Base-by-base conservation (phyloP, 2,797 vertebrate genomes). In the Microctenopoma steveboyesi region DNA sequence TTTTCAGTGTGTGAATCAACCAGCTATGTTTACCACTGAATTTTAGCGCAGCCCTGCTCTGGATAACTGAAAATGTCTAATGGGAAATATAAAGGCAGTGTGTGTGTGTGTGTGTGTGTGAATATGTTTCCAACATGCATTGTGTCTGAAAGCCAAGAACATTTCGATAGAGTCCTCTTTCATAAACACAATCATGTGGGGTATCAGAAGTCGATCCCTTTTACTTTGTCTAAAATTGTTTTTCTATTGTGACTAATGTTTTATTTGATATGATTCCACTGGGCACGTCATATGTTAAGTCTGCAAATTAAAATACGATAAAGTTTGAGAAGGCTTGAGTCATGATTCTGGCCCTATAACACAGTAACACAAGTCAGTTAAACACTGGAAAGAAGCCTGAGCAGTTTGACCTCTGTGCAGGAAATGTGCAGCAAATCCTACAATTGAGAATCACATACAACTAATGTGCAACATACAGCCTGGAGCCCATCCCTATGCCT, bases 361-460 rank as follows among this genome's bases (percentile, higher is more conserved):
- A 72, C 71, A 79, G 45, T 57, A 59, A 71, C 50, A 65, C 42
- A 37, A 82, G 63, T 81, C 72, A 54, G 67, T 48, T 65, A 72
- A 69, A 78, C 33, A 49, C 22, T 39, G 2, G 40, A 50, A 18
- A 55, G 12, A 57, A 64, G 47, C 15, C 61, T 56, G 49, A 69
- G 71, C 68, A 43, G 45, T 66, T 65, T 70, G 42, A 68, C 48
- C 56, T 66, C 30, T 69, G 37, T 40, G 37, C 57, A 56, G 55
- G 40, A 69, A 70, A 74, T 74, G 51, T 67, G 45, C 70, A 52
- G 50, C 49, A 78, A 18, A 66, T 78, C 54, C 65, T 59, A 56
- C 54, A 66, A 69, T 65, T 84, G 67, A 84, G 82, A 90, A 74
- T 89, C 75, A 85, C 81, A 70, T 16, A 35, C 76, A 89, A 84